Conservation (phyloP, 2,113 vertebrate genomes). For the Calyptommatus sinebrachiatus region DNA sequence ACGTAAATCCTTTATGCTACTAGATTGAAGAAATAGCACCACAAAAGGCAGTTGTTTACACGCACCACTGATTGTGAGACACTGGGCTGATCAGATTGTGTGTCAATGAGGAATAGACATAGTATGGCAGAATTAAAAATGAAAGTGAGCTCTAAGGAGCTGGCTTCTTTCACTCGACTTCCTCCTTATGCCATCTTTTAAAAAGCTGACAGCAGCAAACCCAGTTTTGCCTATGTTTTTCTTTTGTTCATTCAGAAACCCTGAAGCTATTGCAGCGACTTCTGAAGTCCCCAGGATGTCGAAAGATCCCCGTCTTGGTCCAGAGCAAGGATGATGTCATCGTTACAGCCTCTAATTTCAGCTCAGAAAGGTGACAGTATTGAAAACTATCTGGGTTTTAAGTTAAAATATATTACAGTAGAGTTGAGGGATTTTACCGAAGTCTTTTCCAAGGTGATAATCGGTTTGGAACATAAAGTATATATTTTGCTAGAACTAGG, state of each 20-base stretch:
- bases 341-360: constrained; percentile 97
- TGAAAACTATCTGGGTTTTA: constrained; percentile 37
- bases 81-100: not conserved
- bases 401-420: constrained; percentile 45
- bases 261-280: constrained; percentile 95
- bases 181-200: constrained; percentile 35
- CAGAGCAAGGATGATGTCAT: constrained; percentile 98
- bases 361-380: constrained; percentile 88
- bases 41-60: too few relatives aligned
- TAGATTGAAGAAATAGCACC: too few relatives aligned
- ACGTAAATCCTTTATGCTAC: too few relatives aligned
- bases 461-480: not conserved
- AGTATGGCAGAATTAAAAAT: not conserved
- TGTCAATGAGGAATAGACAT: not conserved
- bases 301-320: constrained; percentile 96
- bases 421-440: constrained; percentile 18
- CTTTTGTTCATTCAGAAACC: constrained; percentile 83
- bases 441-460: not conserved
- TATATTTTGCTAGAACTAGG: not conserved
- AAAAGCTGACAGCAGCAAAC: constrained; percentile 34
- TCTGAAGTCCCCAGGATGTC: constrained; percentile 95
- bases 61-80: too few relatives aligned
- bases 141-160: constrained; percentile 32
- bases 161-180: constrained; percentile 36
- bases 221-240: constrained; percentile 55